A percentile compares a stretch with the other conserved stretches of the same genome.
These are phyloP conservation scores for Anastrepha ludens DNA, from an alignment of 1,140 invertebrate species.

Conservation along the genomic window DNA sequence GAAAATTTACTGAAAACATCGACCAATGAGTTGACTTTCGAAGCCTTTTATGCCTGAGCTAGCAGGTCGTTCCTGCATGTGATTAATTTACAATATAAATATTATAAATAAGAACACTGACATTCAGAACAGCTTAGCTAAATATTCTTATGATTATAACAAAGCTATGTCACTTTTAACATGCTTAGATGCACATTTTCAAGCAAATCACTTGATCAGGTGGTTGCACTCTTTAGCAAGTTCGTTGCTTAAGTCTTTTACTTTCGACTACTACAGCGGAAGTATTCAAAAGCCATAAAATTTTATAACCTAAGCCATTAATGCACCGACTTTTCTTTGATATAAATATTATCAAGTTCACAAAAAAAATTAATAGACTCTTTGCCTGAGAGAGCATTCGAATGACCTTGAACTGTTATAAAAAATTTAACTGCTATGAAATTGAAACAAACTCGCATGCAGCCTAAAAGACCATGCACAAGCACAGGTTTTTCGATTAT, in stretches of 20 bases:
- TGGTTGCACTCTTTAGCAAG: background rate
- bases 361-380: background rate
- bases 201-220: no score
- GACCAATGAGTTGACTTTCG: conserved; percentile 64
- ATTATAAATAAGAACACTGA: background rate
- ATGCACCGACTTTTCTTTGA: background rate
- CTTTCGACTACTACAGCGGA: background rate
- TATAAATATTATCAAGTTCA: background rate
- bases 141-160: no score
- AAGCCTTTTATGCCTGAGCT: conserved; percentile 67
- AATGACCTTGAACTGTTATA: conserved; percentile 7
- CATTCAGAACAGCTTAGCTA: no score
- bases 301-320: background rate
- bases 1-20: no score
- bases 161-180: background rate
- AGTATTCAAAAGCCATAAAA: background rate
- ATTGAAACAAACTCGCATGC: background rate
- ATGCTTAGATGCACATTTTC: background rate
- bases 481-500: background rate
- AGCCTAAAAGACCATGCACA: background rate
- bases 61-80: background rate
- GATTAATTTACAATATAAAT: background rate
- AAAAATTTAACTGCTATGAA: background rate
- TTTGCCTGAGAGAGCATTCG: background rate
- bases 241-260: conserved; percentile 48